phyloP scores from a whole-genome alignment of 2,888 invertebrate genomes.

The Drosophila putrida region DNA sequence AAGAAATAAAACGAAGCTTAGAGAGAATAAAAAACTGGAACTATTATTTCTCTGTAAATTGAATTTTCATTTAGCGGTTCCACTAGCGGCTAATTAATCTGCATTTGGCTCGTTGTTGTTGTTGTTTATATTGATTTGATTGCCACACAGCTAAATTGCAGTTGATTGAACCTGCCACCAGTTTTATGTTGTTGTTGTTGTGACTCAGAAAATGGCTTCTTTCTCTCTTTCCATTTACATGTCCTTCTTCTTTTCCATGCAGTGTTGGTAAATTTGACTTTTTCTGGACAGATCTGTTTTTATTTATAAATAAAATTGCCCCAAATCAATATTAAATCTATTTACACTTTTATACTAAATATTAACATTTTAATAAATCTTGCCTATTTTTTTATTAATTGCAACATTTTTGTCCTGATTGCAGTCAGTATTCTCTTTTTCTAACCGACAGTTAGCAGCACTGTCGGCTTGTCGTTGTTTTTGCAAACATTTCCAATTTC shows the following conservation, averaged over 20 bases:
- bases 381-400: too few relatives aligned
- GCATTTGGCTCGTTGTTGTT: constrained; percentile 50
- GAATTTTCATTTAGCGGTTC: constrained; percentile 32
- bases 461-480: neutral
- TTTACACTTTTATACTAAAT: too few relatives aligned
- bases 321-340: too few relatives aligned
- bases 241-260: constrained; percentile 24
- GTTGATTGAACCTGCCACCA: constrained; percentile 71
- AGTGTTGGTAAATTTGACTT: too few relatives aligned
- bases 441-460: too few relatives aligned
- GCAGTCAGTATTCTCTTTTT: too few relatives aligned
- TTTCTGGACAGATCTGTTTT: too few relatives aligned
- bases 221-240: constrained; percentile 1
- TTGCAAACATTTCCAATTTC: constrained; percentile 7
- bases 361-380: too few relatives aligned
- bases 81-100: constrained; percentile 62
- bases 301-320: too few relatives aligned
- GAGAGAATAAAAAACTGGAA: constrained; percentile 44
- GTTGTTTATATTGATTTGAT: constrained; percentile 66
- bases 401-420: too few relatives aligned
- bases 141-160: constrained; percentile 61
- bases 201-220: constrained; percentile 49
- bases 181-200: neutral
- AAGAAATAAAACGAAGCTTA: neutral
- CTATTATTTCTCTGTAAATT: constrained; percentile 37